Percentiles rank a stretch among this genome's conserved stretches.
Evolutionary conservation across 2,113 vertebrate species (phyloP).

Genomic region (Anolis carolinensis): DNA sequence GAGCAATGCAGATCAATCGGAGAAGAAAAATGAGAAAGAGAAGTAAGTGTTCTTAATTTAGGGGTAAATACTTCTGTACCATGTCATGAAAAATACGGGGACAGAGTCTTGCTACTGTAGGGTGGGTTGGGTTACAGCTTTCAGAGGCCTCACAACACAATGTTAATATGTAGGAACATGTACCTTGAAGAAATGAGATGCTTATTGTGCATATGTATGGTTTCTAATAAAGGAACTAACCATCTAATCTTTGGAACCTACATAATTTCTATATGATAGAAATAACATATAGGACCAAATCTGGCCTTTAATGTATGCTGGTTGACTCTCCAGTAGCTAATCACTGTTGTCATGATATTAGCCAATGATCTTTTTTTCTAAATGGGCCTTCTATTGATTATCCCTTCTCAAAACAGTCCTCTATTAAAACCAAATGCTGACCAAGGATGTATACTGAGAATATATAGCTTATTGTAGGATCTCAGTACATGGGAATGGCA

Average conservation of each 20-base stretch:
- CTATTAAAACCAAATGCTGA: neutral
- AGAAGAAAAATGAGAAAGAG: constrained; percentile 78
- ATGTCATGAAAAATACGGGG: neutral
- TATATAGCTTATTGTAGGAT: neutral
- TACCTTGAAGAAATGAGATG: neutral
- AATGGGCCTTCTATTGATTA: neutral
- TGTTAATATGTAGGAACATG: neutral
- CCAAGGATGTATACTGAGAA: neutral
- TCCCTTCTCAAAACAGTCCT: neutral
- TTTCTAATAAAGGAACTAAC: neutral
- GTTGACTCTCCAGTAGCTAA: neutral
- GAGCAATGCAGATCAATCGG: constrained; percentile 65
- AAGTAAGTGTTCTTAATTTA: constrained; percentile 71
- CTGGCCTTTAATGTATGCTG: neutral
- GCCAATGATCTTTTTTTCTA: neutral
- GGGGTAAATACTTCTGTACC: neutral
- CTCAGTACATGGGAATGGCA: neutral
- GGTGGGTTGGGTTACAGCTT: neutral
- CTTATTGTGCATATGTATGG: neutral
- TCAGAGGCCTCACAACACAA: neutral
- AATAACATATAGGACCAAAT: neutral
- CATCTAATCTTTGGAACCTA: neutral
- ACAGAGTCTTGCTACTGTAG: neutral
- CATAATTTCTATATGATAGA: neutral
- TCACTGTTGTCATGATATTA: neutral